Conservation (phyloP, 2,888 invertebrate species). For the Epirrhoe alternata region DNA sequence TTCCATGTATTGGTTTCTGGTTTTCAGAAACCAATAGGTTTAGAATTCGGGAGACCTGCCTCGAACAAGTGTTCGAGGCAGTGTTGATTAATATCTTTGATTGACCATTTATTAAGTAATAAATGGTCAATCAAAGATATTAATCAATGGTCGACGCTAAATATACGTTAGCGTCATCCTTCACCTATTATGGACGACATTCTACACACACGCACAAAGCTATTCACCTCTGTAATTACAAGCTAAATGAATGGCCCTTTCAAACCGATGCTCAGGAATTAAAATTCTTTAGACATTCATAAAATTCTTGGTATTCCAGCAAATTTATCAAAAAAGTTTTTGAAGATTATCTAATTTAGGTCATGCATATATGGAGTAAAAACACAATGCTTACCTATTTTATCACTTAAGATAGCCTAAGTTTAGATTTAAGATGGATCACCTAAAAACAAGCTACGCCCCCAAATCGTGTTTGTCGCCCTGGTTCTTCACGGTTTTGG, state of each 20-base stretch:
- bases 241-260: slow-evolving; percentile 15
- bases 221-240: slow-evolving; percentile 21
- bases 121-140: slow-evolving; percentile 1
- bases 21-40: too few species aligned
- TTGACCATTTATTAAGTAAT: background rate
- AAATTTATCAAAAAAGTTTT: background rate
- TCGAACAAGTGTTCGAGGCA: too few species aligned
- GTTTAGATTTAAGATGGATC: too few species aligned
- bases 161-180: slow-evolving; percentile 21
- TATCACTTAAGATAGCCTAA: too few species aligned
- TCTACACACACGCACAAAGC: slow-evolving; percentile 18
- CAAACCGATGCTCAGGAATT: background rate
- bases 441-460: too few species aligned
- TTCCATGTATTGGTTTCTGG: too few species aligned
- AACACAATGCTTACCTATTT: too few species aligned
- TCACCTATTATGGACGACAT: slow-evolving; percentile 28
- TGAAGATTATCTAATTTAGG: too few species aligned
- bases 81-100: slow-evolving; percentile 8
- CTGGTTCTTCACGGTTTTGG: too few species aligned
- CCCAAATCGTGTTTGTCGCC: too few species aligned
- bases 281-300: background rate
- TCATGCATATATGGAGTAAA: too few species aligned
- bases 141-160: slow-evolving; percentile 16
- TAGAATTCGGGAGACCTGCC: too few species aligned
- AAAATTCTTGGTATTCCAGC: background rate